These are phyloP conservation scores for Amblyraja radiata DNA, from an alignment of 2,797 vertebrate species.

Conservation along the genomic window DNA sequence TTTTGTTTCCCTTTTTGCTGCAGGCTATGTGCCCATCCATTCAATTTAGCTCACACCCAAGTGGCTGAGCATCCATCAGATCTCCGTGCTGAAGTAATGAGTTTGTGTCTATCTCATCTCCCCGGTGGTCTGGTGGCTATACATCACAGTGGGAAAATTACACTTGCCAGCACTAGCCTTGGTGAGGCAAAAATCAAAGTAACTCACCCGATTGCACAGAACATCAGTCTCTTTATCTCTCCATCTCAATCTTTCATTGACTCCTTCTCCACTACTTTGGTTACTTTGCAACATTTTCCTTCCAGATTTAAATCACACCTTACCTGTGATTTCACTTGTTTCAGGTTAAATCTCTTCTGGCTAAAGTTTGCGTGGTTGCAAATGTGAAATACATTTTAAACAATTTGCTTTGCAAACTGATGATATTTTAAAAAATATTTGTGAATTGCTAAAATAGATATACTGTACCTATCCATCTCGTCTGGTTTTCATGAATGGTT, in stretches of 20 bases:
- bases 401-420: no score
- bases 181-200: conserved; percentile 27
- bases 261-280: not conserved
- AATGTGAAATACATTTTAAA: not conserved
- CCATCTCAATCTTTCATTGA: conserved; percentile 5
- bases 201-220: not conserved
- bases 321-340: not conserved
- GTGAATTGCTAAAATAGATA: no score
- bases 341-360: not conserved
- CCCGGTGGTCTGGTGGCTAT: conserved; percentile 25
- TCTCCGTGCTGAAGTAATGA: conserved; percentile 30
- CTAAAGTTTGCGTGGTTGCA: not conserved
- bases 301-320: not conserved
- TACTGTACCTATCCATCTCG: no score
- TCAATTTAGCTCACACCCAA: conserved; percentile 3
- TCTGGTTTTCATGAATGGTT: no score
- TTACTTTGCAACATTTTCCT: not conserved
- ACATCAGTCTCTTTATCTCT: conserved; percentile 17
- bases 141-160: conserved; percentile 28
- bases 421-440: no score
- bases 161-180: conserved; percentile 25
- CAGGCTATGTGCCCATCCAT: not conserved
- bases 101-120: conserved; percentile 27
- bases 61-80: conserved; percentile 23
- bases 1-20: not conserved